phyloP scores from a whole-genome alignment of 2,113 vertebrate species.

The Rhombomys opimus region DNA sequence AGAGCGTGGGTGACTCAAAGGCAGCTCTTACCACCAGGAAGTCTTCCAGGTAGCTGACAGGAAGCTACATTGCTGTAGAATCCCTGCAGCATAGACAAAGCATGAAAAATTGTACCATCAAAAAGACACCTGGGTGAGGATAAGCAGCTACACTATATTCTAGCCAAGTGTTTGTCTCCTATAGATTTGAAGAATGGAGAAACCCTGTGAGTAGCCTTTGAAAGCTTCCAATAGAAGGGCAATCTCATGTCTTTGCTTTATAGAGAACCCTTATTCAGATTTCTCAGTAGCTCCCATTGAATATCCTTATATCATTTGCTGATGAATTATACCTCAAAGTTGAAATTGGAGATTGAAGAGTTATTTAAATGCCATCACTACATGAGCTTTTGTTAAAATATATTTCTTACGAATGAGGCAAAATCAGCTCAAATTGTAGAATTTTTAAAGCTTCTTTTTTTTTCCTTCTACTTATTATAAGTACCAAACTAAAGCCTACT shows the following conservation, averaged over 20 bases:
- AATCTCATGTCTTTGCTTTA: not conserved
- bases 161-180: not conserved
- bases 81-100: not conserved
- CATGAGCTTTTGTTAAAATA: not conserved
- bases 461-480: not conserved
- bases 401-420: not conserved
- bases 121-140: not conserved
- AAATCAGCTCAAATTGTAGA: not conserved
- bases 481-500: not conserved
- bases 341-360: not conserved
- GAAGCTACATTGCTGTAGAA: not conserved
- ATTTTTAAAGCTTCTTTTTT: not conserved
- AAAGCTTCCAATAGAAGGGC: not conserved
- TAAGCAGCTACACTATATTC: not conserved
- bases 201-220: not conserved
- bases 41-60: no score
- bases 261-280: not conserved
- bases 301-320: slow-evolving; percentile 37
- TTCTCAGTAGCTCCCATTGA: not conserved
- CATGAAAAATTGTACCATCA: not conserved
- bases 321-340: not conserved
- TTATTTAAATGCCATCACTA: not conserved
- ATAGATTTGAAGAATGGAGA: not conserved
- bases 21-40: not conserved
- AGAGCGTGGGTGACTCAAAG: not conserved